Conservation (phyloP, 2,888 invertebrate genomes). For the Parochlus steinenii region DNA sequence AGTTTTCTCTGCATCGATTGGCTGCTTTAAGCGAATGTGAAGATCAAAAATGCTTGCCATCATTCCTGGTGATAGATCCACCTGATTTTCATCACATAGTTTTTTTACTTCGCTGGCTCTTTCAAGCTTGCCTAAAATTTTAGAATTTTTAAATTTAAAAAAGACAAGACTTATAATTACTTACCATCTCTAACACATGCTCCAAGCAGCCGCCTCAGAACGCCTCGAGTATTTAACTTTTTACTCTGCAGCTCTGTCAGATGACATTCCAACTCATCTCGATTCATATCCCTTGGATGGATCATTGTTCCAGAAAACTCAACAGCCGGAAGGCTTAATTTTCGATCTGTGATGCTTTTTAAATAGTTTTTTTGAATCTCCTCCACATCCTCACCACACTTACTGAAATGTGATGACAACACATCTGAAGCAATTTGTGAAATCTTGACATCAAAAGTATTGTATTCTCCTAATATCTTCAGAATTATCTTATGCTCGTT, state of each 20-base stretch:
- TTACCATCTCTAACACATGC: conserved; percentile 36
- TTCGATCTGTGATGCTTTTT: conserved; percentile 29
- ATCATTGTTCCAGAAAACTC: conserved; percentile 23
- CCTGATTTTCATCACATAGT: conserved; percentile 35
- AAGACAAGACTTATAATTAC: too few species aligned
- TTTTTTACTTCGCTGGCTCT: conserved; percentile 37
- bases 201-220: conserved; percentile 43
- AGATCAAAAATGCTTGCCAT: conserved; percentile 43
- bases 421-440: conserved; percentile 33
- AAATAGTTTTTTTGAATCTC: conserved; percentile 18
- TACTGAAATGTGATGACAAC: conserved; percentile 24
- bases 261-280: conserved; percentile 43
- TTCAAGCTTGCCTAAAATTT: too few species aligned
- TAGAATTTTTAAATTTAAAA: too few species aligned
- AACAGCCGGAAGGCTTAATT: conserved; percentile 27
- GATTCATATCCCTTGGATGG: conserved; percentile 44
- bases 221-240: conserved; percentile 46
- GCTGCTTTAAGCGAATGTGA: conserved; percentile 37
- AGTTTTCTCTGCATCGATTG: conserved; percentile 35
- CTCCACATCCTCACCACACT: conserved; percentile 17
- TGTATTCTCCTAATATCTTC: conserved; percentile 30
- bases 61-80: conserved; percentile 46
- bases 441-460: conserved; percentile 25
- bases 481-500: conserved; percentile 29
- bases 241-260: conserved; percentile 46